Evolutionary conservation across 2,888 invertebrate species (phyloP).

Genomic region (Antheraea assamensis): DNA sequence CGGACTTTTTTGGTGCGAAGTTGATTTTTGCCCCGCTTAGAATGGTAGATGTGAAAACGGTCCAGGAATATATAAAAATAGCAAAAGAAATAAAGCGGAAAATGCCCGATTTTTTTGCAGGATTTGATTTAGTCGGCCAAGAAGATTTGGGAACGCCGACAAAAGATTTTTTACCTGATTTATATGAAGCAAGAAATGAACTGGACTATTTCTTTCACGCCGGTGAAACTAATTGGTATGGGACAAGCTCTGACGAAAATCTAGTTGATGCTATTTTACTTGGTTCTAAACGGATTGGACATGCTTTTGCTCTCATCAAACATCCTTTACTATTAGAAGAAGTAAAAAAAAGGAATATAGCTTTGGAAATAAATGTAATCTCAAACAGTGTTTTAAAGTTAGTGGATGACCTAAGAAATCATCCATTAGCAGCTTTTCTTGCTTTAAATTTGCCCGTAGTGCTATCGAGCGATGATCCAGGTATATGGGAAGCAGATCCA

Average conservation of each 20-base stretch:
- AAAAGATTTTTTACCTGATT: conserved; percentile 79
- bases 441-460: conserved; percentile 87
- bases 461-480: conserved; percentile 90
- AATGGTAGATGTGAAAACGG: conserved; percentile 56
- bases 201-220: conserved; percentile 89
- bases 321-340: conserved; percentile 86
- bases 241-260: conserved; percentile 85
- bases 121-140: conserved; percentile 92
- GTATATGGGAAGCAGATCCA: conserved; percentile 87
- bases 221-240: conserved; percentile 91
- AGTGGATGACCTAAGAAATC: conserved; percentile 88
- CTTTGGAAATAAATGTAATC: conserved; percentile 89
- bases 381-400: conserved; percentile 89
- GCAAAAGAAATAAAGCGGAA: conserved; percentile 67
- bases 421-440: conserved; percentile 85
- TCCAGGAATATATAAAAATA: conserved; percentile 74
- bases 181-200: conserved; percentile 71
- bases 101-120: conserved; percentile 87
- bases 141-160: conserved; percentile 87
- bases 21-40: conserved; percentile 87
- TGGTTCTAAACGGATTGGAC: conserved; percentile 88
- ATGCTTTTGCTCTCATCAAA: conserved; percentile 87
- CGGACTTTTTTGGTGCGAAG: conserved; percentile 86
- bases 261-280: conserved; percentile 88
- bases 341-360: conserved; percentile 83